phyloP scores from a whole-genome alignment of 2,888 invertebrate species.

The Mylabris sibirica region DNA sequence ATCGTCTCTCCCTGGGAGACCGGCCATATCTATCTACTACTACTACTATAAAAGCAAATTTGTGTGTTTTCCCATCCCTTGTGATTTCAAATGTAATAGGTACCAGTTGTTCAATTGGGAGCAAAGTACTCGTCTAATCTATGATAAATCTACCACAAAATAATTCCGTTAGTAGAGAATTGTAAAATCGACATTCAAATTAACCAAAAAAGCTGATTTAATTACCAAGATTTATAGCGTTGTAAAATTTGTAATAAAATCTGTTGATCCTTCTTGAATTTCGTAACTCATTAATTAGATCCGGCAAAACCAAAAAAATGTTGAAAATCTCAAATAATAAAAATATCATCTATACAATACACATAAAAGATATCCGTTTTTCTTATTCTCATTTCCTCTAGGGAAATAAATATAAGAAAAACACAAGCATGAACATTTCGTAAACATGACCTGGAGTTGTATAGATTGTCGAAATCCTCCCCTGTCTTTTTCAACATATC shows the following conservation, averaged over 20 bases:
- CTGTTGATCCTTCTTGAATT: neutral
- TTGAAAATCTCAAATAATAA: neutral
- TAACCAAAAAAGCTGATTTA: neutral
- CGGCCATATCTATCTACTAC: constrained; percentile 36
- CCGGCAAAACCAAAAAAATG: neutral
- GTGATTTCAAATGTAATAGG: constrained; percentile 48
- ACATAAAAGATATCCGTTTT: neutral
- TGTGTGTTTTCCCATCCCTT: constrained; percentile 46
- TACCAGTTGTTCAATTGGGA: constrained; percentile 39
- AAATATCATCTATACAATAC: neutral
- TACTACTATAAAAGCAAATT: constrained; percentile 54
- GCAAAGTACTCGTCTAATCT: neutral
- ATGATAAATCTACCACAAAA: neutral
- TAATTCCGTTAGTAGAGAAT: neutral
- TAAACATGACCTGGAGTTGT: constrained; percentile 48
- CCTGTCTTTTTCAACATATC: constrained; percentile 30
- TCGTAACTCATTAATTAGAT: neutral
- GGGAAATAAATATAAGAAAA: constrained; percentile 51
- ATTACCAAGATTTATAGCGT: neutral
- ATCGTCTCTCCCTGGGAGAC: constrained; percentile 45
- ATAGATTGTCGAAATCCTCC: constrained; percentile 40
- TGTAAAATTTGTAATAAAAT: neutral
- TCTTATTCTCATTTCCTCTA: constrained; percentile 38
- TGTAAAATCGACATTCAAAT: neutral
- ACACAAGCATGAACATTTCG: constrained; percentile 47